Percentiles rank a stretch among this genome's conserved stretches.
Evolutionary conservation across 1,140 invertebrate genomes (phyloP).

Genomic region (Drosophila pandora): DNA sequence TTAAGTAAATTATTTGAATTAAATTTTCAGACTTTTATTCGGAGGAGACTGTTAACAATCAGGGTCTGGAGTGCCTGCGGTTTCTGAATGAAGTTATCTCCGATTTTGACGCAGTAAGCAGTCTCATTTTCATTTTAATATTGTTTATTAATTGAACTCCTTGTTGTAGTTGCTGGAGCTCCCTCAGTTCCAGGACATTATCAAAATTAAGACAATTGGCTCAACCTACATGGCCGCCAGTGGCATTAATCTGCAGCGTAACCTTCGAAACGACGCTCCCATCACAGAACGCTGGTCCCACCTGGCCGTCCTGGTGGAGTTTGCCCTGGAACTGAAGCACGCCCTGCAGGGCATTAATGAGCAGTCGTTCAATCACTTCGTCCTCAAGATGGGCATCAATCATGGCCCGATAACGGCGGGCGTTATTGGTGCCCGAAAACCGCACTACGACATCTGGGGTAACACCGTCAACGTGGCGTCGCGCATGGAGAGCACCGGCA

Average conservation of each 20-base stretch:
- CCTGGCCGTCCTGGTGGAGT: slow-evolving; percentile 93
- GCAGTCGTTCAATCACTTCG: slow-evolving; percentile 98
- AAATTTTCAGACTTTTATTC: slow-evolving; percentile 92
- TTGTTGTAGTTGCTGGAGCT: slow-evolving; percentile 90
- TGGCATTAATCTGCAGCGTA: slow-evolving; percentile 91
- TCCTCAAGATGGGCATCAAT: slow-evolving; percentile 97
- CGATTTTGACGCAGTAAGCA: slow-evolving; percentile 94
- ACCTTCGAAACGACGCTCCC: slow-evolving; percentile 89
- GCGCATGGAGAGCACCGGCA: slow-evolving; percentile 98
- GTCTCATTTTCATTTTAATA: neutral
- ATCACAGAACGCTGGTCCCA: slow-evolving; percentile 92
- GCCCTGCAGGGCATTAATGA: slow-evolving; percentile 96
- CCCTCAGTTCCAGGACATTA: slow-evolving; percentile 93
- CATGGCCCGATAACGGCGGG: slow-evolving; percentile 97
- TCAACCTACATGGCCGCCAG: slow-evolving; percentile 99
- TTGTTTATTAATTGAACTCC: neutral
- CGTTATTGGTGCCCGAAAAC: slow-evolving; percentile 96
- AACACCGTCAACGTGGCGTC: slow-evolving; percentile 98
- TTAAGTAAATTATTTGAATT: neutral
- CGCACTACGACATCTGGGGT: slow-evolving; percentile 97
- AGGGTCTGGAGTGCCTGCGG: slow-evolving; percentile 96
- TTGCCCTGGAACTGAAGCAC: slow-evolving; percentile 94
- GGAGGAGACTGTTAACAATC: slow-evolving; percentile 97
- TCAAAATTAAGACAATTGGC: slow-evolving; percentile 99
- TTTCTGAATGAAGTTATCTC: slow-evolving; percentile 99